phyloP scores from a whole-genome alignment of 2,888 invertebrate species.

The Cheilosia vernalis region DNA sequence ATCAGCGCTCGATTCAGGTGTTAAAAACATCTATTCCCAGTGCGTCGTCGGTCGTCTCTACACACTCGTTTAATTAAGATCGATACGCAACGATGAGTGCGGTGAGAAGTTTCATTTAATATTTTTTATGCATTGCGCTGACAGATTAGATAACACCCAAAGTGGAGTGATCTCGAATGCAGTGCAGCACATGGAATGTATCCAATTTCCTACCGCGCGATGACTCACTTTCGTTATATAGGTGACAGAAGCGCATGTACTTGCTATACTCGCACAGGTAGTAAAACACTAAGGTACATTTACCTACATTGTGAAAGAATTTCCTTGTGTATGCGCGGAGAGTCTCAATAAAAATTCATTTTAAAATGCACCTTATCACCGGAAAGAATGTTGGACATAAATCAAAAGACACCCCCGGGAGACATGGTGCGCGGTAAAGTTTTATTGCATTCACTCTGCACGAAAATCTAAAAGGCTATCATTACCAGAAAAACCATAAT shows the following conservation, averaged over 20 bases:
- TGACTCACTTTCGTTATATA: constrained; percentile 47
- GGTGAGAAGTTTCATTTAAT: constrained; percentile 14
- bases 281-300: neutral
- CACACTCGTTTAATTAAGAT: constrained; percentile 52
- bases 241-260: constrained; percentile 1
- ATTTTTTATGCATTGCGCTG: constrained; percentile 17
- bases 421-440: constrained; percentile 24
- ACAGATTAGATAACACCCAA: constrained; percentile 64
- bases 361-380: constrained; percentile 42
- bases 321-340: neutral
- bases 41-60: constrained; percentile 17
- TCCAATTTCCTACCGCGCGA: constrained; percentile 34
- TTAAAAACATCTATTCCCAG: constrained; percentile 67
- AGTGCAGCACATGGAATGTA: constrained; percentile 44
- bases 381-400: constrained; percentile 53
- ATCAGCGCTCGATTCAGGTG: constrained; percentile 52
- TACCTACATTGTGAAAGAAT: neutral
- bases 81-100: neutral
- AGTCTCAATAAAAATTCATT: constrained; percentile 22
- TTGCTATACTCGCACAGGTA: neutral
- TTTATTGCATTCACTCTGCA: constrained; percentile 59
- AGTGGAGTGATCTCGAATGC: constrained; percentile 44
- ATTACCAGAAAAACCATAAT: constrained; percentile 60
- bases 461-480: constrained; percentile 63
- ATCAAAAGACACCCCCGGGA: constrained; percentile 62